Percentiles rank a stretch among this genome's conserved stretches.
Evolutionary conservation across 2,797 vertebrate genomes (phyloP).

Genomic region (Brachymystax lenok): DNA sequence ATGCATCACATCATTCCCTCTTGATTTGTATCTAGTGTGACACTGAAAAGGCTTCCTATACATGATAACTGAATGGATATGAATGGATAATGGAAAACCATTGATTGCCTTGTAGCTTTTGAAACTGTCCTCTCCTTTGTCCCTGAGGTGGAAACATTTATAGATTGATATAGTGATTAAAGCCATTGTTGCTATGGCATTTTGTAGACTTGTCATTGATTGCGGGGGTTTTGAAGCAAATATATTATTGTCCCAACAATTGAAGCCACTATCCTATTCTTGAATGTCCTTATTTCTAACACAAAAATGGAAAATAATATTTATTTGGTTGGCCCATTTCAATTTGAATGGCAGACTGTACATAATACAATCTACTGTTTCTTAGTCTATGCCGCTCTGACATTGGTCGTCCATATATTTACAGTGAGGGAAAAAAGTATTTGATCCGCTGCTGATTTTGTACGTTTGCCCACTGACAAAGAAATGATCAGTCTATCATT

Average conservation of each 20-base stretch:
- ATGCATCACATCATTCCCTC: not conserved
- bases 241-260: constrained; percentile 14
- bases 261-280: not conserved
- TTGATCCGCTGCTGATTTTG: no score
- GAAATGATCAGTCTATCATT: no score
- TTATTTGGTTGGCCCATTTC: not conserved
- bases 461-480: no score
- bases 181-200: constrained; percentile 18
- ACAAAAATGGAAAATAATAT: not conserved
- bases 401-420: no score
- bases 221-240: constrained; percentile 21
- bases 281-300: not conserved
- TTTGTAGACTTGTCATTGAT: constrained; percentile 1
- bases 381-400: constrained; percentile 13
- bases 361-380: constrained; percentile 5
- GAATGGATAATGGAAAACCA: constrained; percentile 11
- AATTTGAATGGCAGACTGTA: not conserved
- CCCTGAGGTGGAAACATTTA: constrained; percentile 15
- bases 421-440: no score
- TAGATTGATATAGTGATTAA: constrained; percentile 27
- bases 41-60: constrained; percentile 4
- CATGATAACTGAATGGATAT: not conserved
- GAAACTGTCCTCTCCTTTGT: constrained; percentile 1
- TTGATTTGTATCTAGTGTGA: constrained; percentile 4
- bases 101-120: constrained; percentile 5